phyloP scores from a whole-genome alignment of 2,113 vertebrate genomes.

The Vidua chalybeata region DNA sequence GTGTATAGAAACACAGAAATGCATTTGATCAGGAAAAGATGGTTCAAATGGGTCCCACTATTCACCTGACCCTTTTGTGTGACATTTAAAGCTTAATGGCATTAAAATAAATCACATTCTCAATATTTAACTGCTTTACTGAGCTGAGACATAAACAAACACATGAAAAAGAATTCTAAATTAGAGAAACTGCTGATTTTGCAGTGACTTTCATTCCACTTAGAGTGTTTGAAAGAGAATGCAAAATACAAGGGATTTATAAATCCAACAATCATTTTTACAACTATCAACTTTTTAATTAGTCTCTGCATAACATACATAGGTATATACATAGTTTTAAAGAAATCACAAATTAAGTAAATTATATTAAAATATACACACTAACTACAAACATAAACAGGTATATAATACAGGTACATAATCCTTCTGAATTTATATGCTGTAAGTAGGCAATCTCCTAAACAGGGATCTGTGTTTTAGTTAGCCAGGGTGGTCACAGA shows the following conservation, averaged over 20 bases:
- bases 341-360: background rate
- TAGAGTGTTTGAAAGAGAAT: background rate
- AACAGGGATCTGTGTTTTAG: background rate
- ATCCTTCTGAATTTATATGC: background rate
- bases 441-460: background rate
- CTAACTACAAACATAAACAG: background rate
- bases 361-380: background rate
- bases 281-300: background rate
- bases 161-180: background rate
- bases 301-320: background rate
- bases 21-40: background rate
- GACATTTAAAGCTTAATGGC: background rate
- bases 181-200: background rate
- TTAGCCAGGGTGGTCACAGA: background rate
- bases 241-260: background rate
- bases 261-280: background rate
- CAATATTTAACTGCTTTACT: background rate
- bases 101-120: background rate
- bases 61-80: background rate
- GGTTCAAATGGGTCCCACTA: background rate
- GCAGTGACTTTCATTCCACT: background rate
- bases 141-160: background rate
- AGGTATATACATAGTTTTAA: background rate
- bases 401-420: background rate
- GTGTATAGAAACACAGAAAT: background rate